These are phyloP conservation scores for Rhingia campestris DNA, from an alignment of 2,888 invertebrate species.

Conservation along the genomic window DNA sequence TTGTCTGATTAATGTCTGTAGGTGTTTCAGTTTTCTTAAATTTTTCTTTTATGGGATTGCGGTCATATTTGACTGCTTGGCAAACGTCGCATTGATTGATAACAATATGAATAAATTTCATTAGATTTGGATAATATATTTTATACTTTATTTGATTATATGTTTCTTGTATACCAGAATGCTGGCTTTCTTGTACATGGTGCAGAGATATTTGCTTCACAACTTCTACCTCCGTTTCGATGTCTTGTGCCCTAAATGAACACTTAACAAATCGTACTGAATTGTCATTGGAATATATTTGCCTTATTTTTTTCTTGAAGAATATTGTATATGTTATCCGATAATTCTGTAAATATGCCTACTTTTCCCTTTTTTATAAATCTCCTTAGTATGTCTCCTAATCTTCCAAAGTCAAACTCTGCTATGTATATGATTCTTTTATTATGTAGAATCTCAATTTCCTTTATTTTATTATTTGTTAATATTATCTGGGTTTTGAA, in stretches of 20 bases:
- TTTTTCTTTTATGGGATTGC: constrained; percentile 59
- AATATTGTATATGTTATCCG: constrained; percentile 62
- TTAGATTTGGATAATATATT: constrained; percentile 15
- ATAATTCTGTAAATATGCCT: constrained; percentile 68
- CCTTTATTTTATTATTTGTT: constrained; percentile 51
- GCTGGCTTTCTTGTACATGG: constrained; percentile 66
- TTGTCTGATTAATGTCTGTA: constrained; percentile 48
- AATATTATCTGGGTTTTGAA: background rate
- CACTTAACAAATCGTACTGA: constrained; percentile 38
- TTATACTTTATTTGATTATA: constrained; percentile 50
- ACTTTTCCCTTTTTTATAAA: constrained; percentile 69
- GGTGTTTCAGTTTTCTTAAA: constrained; percentile 64
- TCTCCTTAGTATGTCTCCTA: constrained; percentile 39
- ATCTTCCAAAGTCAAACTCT: constrained; percentile 53
- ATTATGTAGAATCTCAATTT: constrained; percentile 32
- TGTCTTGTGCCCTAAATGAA: constrained; percentile 14
- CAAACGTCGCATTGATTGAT: constrained; percentile 71
- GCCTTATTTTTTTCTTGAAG: constrained; percentile 69
- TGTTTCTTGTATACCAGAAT: constrained; percentile 73
- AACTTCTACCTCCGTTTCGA: constrained; percentile 16
- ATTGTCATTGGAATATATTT: constrained; percentile 69
- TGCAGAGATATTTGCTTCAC: constrained; percentile 12
- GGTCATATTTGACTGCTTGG: constrained; percentile 64
- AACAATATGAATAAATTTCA: constrained; percentile 38
- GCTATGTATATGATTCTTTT: constrained; percentile 67